A percentile compares a stretch with the other conserved stretches of the same genome.
These are phyloP conservation scores for Mycalesis mineus DNA, from an alignment of 2,888 invertebrate genomes.

Conservation along the genomic window DNA sequence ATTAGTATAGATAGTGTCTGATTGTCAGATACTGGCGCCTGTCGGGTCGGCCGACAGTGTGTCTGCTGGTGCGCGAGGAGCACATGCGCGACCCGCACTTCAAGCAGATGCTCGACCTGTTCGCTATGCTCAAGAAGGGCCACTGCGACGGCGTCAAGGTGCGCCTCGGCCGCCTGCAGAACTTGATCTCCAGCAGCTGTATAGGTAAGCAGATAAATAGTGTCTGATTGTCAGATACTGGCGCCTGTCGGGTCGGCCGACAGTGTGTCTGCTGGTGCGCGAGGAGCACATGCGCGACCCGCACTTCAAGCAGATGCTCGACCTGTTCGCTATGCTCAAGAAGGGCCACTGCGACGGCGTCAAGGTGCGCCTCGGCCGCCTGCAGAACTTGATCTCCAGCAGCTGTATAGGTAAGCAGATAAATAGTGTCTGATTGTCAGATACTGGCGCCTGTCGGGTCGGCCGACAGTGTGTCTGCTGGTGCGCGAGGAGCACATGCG, in stretches of 20 bases:
- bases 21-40: slow-evolving; percentile 92
- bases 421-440: slow-evolving; percentile 52
- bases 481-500: slow-evolving; percentile 97
- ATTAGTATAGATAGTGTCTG: neutral
- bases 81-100: slow-evolving; percentile 98
- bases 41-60: slow-evolving; percentile 97
- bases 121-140: slow-evolving; percentile 98
- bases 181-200: slow-evolving; percentile 98
- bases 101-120: slow-evolving; percentile 95
- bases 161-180: slow-evolving; percentile 94
- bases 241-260: slow-evolving; percentile 98
- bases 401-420: slow-evolving; percentile 91
- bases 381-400: slow-evolving; percentile 98
- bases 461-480: slow-evolving; percentile 97
- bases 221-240: slow-evolving; percentile 96
- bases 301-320: slow-evolving; percentile 97
- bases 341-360: slow-evolving; percentile 97
- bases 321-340: slow-evolving; percentile 84
- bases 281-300: slow-evolving; percentile 98
- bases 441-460: slow-evolving; percentile 97
- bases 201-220: slow-evolving; percentile 86
- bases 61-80: slow-evolving; percentile 95
- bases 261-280: slow-evolving; percentile 95
- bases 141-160: slow-evolving; percentile 98
- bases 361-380: slow-evolving; percentile 94